Evolutionary conservation across 2,113 vertebrate species (phyloP), one percentile per base, ranked within the genome.

Genomic region (Spheniscus mendiculus): DNA sequence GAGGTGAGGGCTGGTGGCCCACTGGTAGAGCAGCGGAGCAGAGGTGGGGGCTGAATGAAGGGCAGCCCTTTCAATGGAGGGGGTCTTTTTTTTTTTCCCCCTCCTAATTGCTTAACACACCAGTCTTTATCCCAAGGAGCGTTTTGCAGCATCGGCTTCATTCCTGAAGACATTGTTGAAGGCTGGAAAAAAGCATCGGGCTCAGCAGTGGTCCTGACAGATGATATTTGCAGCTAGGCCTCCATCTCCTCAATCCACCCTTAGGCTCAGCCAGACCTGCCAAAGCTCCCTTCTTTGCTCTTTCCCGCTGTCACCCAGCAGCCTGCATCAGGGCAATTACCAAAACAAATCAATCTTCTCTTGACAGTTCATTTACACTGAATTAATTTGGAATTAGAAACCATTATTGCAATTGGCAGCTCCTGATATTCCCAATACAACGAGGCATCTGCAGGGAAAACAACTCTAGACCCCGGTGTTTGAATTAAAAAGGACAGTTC

Each of bases 331-430:
- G 97, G 97, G 97, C 98, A 98, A 98, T 98, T 96, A 98, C 98
- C 98, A 98, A 98, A 98, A 98, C 98, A 98, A 98, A 99, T 99
- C 99, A 98, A 99, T 99, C 99, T 99, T 99, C 98, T 98, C 87
- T 96, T 99, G 99, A 99, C 99, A 99, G 98, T 99, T 99, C 98
- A 99, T 99, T 99, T 99, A 99, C 98, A 98, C 99, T 99, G 99
- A 98, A 98, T 99, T 99, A 99, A 99, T 99, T 99, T 99, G 98
- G 99, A 99, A 99, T 99, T 99, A 99, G 98, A 97, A 97, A 97
- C 98, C 98, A 98, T 99, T 99, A 99, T 97, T 97, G 98, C 98
- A 99, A 99, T 99, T 99, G 99, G 98, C 98, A 99, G 98, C 97
- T 98, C 90, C 98, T 98, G 98, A 98, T 99, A 99, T 98, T 99